Evolutionary conservation across 1,140 invertebrate genomes (phyloP).

Genomic region (Luehdorfia chinensis): DNA sequence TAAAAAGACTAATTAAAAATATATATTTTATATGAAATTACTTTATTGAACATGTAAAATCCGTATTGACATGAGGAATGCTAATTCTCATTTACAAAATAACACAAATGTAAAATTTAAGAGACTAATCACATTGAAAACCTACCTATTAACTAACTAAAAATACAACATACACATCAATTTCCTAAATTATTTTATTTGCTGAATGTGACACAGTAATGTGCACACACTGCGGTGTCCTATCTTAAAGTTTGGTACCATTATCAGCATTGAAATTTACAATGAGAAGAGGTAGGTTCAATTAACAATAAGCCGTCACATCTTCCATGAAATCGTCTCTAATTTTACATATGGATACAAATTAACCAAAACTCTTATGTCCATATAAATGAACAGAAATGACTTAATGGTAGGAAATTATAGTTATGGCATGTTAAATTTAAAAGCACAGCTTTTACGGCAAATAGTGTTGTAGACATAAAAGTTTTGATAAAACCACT

Average conservation of each 20-base stretch:
- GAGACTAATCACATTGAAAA: constrained; percentile 77
- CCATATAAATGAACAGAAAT: constrained; percentile 32
- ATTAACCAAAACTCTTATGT: constrained; percentile 64
- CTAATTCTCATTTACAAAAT: constrained; percentile 77
- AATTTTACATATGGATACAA: constrained; percentile 69
- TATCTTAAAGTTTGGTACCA: constrained; percentile 73
- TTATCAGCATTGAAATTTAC: constrained; percentile 76
- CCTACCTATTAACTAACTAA: constrained; percentile 78
- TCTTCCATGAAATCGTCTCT: constrained; percentile 63
- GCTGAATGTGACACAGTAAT: constrained; percentile 38
- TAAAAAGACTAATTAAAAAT: neutral
- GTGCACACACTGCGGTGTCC: constrained; percentile 46
- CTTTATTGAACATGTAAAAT: constrained; percentile 79
- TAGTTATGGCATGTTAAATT: constrained; percentile 54
- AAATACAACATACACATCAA: constrained; percentile 78
- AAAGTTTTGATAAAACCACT: constrained; percentile 63
- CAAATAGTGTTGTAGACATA: constrained; percentile 44
- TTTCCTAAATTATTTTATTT: constrained; percentile 74
- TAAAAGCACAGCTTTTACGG: constrained; percentile 61
- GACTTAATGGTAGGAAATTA: constrained; percentile 41
- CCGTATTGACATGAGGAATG: constrained; percentile 78
- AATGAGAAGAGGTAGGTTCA: constrained; percentile 76
- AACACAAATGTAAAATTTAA: constrained; percentile 77
- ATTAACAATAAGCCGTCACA: constrained; percentile 58
- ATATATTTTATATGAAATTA: constrained; percentile 76